These are phyloP conservation scores for Strix aluco DNA, from an alignment of 2,113 vertebrate species.

Conservation along the genomic window DNA sequence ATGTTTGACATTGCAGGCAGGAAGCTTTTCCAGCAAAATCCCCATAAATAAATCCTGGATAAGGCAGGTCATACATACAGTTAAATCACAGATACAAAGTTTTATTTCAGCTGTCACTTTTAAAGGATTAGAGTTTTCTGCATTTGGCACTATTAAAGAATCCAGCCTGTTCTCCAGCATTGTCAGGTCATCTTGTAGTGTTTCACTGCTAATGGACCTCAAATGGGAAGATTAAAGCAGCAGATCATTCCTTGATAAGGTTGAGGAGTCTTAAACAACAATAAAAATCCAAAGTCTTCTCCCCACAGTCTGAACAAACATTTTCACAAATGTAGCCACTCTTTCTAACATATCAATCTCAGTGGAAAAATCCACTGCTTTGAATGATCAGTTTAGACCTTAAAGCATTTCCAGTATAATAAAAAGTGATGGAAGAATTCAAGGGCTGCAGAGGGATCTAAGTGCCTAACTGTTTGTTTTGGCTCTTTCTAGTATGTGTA, in stretches of 20 bases:
- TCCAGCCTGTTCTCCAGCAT: neutral
- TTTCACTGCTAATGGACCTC: neutral
- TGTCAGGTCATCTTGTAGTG: neutral
- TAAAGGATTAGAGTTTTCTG: neutral
- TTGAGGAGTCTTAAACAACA: neutral
- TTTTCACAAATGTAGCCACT: neutral
- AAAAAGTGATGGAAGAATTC: constrained; percentile 65
- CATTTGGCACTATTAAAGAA: neutral
- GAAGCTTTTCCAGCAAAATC: constrained; percentile 38
- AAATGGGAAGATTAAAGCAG: constrained; percentile 18
- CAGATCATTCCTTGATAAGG: constrained; percentile 3
- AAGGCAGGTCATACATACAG: neutral
- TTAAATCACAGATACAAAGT: constrained; percentile 21
- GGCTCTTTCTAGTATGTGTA: neutral
- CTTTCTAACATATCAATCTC: neutral
- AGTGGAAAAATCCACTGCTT: constrained; percentile 50
- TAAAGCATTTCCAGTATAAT: constrained; percentile 45
- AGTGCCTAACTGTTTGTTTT: constrained; percentile 52
- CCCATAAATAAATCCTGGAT: neutral
- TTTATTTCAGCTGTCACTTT: neutral
- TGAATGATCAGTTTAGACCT: constrained; percentile 39
- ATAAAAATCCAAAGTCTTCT: neutral
- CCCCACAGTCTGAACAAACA: neutral
- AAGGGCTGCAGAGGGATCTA: constrained; percentile 8
- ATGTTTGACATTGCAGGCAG: neutral